These are phyloP conservation scores for Halesus radiatus DNA, from an alignment of 1,140 invertebrate species.

Conservation along the genomic window DNA sequence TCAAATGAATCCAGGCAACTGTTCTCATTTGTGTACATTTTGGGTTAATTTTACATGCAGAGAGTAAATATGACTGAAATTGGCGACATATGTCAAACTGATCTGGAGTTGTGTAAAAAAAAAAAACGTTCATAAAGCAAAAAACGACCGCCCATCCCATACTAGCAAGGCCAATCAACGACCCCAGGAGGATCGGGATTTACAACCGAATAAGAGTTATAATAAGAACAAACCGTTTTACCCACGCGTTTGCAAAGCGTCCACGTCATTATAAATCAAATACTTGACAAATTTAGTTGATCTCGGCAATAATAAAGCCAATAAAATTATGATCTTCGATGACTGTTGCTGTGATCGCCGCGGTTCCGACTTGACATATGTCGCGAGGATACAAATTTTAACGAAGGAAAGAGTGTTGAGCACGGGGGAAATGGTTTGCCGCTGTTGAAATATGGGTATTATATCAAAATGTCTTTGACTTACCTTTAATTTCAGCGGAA, in stretches of 20 bases:
- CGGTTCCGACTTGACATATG: slow-evolving; percentile 27
- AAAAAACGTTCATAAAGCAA: slow-evolving; percentile 32
- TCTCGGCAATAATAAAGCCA: slow-evolving; percentile 43
- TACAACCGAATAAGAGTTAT: background rate
- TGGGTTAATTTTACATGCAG: background rate
- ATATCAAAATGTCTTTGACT: slow-evolving; percentile 26
- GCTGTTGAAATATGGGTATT: background rate
- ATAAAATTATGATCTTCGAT: slow-evolving; percentile 38
- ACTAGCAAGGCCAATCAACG: slow-evolving; percentile 42
- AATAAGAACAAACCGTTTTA: slow-evolving; percentile 6
- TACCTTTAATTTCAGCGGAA: slow-evolving; percentile 49
- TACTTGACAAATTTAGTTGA: slow-evolving; percentile 13
- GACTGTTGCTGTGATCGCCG: slow-evolving; percentile 30
- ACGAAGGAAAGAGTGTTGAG: background rate
- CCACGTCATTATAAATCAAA: slow-evolving; percentile 28
- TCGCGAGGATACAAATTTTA: background rate
- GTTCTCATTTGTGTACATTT: background rate
- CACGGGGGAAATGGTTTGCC: background rate
- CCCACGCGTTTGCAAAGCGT: background rate
- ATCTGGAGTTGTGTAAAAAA: slow-evolving; percentile 3
- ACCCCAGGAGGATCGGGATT: background rate
- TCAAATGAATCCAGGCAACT: background rate
- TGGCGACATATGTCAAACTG: slow-evolving; percentile 27
- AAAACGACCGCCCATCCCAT: slow-evolving; percentile 42
- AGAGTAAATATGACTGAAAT: slow-evolving; percentile 24